Percentiles rank a stretch among this genome's conserved stretches.
Conservation (phyloP, 2,113 vertebrate species). For the Calyptomena viridis region DNA sequence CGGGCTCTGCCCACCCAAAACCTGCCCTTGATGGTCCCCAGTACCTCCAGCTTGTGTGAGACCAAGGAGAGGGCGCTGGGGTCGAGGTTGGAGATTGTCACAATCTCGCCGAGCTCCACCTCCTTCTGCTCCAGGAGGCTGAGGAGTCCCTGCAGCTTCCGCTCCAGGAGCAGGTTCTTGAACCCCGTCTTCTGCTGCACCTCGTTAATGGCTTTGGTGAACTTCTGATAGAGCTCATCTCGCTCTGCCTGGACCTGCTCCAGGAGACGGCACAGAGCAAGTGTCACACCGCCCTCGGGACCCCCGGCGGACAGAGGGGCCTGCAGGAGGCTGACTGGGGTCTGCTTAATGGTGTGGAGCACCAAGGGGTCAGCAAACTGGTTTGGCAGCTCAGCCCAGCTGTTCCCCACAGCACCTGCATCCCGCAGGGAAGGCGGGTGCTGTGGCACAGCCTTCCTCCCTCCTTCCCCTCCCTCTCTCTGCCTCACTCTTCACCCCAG, state of each 20-base stretch:
- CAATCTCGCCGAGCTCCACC: slow-evolving; percentile 78
- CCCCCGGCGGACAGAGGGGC: not conserved
- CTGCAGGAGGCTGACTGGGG: not conserved
- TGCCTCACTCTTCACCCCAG: not conserved
- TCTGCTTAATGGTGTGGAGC: not conserved
- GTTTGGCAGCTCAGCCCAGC: not conserved
- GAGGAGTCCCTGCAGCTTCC: slow-evolving; percentile 74
- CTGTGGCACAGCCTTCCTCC: not conserved
- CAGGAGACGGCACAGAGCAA: not conserved
- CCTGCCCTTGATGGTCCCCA: fast-evolving
- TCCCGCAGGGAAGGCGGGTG: not conserved
- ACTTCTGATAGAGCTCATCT: slow-evolving; percentile 80
- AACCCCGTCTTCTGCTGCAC: slow-evolving; percentile 81
- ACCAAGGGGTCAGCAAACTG: not conserved
- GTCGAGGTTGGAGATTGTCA: slow-evolving; percentile 80
- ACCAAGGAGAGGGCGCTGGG: slow-evolving; percentile 70
- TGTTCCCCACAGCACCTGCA: not conserved
- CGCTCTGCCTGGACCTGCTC: slow-evolving; percentile 84
- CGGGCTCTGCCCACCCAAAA: not conserved
- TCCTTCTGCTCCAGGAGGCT: slow-evolving; percentile 81
- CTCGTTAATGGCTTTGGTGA: slow-evolving; percentile 77
- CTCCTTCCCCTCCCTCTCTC: not conserved
- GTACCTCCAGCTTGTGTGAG: slow-evolving; percentile 83
- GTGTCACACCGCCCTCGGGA: fast-evolving
- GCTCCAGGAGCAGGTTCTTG: slow-evolving; percentile 82